Evolutionary conservation across 2,113 vertebrate species (phyloP), one percentile per base, ranked within the genome.

Genomic region (Calyptomena viridis): DNA sequence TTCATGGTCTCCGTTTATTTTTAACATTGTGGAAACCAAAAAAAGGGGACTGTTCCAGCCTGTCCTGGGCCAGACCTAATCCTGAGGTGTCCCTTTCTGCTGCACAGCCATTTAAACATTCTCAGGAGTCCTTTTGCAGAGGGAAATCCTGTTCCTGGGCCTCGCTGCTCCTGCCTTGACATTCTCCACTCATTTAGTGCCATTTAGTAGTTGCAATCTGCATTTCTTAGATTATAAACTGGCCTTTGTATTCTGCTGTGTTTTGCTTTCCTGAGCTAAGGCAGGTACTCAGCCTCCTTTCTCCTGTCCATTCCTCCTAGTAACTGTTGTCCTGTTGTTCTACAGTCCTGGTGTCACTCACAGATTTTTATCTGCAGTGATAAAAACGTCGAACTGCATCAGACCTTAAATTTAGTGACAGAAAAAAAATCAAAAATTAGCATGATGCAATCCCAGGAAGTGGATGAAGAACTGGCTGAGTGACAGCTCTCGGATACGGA

Each of bases 381-480:
- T 96, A 92, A 94, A 95, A 95, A 94, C 4, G 84, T 95, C 92
- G 93, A 97, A 69, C 80, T 72, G 93, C 94, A 94, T 95, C 95
- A 97, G 93, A 64, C 91, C 93, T 96, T 94, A 97, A 95, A 96
- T 97, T 84, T 97, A 96, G 95, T 95, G 96, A 86, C 94, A 74
- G 78, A 78, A 71, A 84, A 33, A 74, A 85, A 64, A 75, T 22
- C 35, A 66, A 49, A 79, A 74, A 69, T 47, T 46, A 88, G 89
- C 64, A 92, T 96, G 96, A 95, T 94, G 96, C 96, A 97, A 94
- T 97, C 53, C 68, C 95, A 96, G 95, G 94, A 94, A 96, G 96
- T 60, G 71, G 93, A 58, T 92, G 5, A 81, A 94, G 91, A 94
- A 64, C 90, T 93, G 92, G 84, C 90, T 85, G 86, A 88, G 21